Base-by-base conservation (phyloP, 2,797 vertebrate species). In the Cetoscarus ocellatus region DNA sequence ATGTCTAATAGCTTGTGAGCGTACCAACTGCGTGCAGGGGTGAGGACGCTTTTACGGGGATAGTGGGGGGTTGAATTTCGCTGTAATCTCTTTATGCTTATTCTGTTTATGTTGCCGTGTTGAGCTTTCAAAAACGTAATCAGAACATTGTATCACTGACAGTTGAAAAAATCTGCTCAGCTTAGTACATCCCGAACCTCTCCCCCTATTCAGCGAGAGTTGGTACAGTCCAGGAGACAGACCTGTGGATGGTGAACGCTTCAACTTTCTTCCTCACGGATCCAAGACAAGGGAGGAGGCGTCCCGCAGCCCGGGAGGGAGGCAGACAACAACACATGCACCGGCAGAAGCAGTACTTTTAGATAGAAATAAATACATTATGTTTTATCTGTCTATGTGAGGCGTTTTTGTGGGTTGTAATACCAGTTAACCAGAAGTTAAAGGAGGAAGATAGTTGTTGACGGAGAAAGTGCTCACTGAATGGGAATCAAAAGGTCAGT, bases 401-500 rank as follows among this genome's bases (percentile, higher is more conserved):
- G 60, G 11, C 38, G 5, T 0, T 10, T 70, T 44, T 48, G 2
- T 65, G 1, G 8, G 11, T 55, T 67, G 27, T 14, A 18, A 54
- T 36, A 44, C 39, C 42, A 35, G 40, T 51, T 61, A 43, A 3
- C 14, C 35, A 39, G 17, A 42, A 27, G n/a, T 35, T 48, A 44
- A 35, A 51, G 12, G 12, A 51, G 56, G 48, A n/a, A n/a, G 43
- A 7, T 9, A 34, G 35, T 9, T 12, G 14, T 8, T 49, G 19
- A 15, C 57, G 51, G 51, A 40, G 44, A 19, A 60, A 54, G 73
- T 13, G 42, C 51, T 62, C 72, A 69, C 77, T 91, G 90, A 79
- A 90, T 91, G 88, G 86, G 87, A 90, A 69, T 69, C 50, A 65
- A 63, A 80, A 91, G 91, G 93, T 92, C 70, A 62, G 92, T 91